Conservation (phyloP, 2,797 vertebrate genomes). For the Sciurus carolinensis region DNA sequence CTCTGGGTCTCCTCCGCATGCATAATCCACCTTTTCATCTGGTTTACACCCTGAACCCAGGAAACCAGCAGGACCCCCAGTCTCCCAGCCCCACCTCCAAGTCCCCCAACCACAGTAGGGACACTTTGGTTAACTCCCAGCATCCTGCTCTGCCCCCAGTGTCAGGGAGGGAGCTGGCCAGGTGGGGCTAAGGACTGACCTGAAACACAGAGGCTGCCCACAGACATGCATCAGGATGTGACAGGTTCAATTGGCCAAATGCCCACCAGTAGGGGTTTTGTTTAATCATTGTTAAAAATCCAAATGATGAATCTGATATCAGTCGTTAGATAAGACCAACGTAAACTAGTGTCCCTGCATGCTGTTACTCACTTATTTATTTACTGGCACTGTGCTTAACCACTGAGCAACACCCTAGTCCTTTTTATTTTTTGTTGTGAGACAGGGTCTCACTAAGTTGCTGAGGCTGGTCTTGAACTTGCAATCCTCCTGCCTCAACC, state of each 20-base stretch:
- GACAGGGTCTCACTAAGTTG: too few relatives aligned
- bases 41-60: background rate
- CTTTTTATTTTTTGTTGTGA: too few relatives aligned
- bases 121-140: background rate
- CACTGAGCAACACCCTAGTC: too few relatives aligned
- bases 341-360: fast-evolving
- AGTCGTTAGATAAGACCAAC: fast-evolving
- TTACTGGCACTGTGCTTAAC: too few relatives aligned
- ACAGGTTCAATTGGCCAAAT: background rate
- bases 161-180: background rate
- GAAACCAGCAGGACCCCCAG: background rate
- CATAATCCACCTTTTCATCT: background rate
- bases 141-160: background rate
- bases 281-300: background rate
- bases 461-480: too few relatives aligned
- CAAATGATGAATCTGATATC: background rate
- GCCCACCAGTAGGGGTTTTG: background rate
- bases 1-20: background rate
- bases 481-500: too few relatives aligned
- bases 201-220: background rate
- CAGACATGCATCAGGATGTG: fast-evolving
- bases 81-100: background rate
- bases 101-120: background rate
- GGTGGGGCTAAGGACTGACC: background rate
- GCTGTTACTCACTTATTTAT: too few relatives aligned